These are phyloP conservation scores for Corythucha ciliata DNA, from an alignment of 2,888 invertebrate genomes.

Conservation along the genomic window DNA sequence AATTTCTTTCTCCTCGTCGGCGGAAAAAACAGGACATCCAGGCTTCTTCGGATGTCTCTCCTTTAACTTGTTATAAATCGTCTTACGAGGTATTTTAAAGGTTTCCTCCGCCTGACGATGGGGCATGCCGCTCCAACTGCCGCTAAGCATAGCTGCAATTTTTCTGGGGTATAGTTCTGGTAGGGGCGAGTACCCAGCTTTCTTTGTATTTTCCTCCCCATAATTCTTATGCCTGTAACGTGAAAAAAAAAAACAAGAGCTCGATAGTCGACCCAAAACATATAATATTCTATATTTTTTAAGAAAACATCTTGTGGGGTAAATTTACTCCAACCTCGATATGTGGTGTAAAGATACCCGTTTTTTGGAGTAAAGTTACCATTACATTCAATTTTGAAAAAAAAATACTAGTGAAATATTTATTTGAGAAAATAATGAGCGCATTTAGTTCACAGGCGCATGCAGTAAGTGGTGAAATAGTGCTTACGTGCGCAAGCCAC, in stretches of 20 bases:
- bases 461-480: too few species aligned
- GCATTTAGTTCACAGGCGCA: too few species aligned
- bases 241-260: too few species aligned
- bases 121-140: background rate
- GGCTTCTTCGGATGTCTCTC: background rate
- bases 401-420: background rate
- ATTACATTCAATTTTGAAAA: too few species aligned
- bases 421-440: slow-evolving; percentile 2
- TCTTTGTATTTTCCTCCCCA: background rate
- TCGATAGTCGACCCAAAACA: too few species aligned
- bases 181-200: too few species aligned
- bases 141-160: background rate
- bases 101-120: slow-evolving; percentile 2
- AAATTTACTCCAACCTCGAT: too few species aligned
- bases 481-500: too few species aligned
- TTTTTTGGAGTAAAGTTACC: too few species aligned
- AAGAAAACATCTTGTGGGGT: too few species aligned
- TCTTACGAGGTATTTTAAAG: slow-evolving; percentile 6
- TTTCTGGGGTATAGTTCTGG: background rate
- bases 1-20: background rate
- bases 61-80: slow-evolving; percentile 7
- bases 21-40: slow-evolving; percentile 11
- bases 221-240: background rate
- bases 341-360: too few species aligned
- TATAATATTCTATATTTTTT: too few species aligned